phyloP scores from a whole-genome alignment of 2,113 vertebrate genomes.

The Microcebus griseorufus region DNA sequence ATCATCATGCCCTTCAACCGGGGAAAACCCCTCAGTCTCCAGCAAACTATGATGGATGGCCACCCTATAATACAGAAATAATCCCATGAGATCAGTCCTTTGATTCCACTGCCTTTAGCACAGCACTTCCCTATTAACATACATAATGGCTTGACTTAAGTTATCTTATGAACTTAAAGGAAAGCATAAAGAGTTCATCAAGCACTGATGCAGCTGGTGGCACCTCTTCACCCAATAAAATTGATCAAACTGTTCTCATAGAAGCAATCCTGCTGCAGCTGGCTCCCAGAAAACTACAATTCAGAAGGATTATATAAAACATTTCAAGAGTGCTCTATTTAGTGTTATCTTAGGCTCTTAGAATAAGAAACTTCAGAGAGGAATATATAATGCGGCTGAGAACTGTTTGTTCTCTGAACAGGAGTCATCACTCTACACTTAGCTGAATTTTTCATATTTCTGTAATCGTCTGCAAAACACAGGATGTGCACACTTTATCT shows the following conservation, averaged over 20 bases:
- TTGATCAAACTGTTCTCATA: neutral
- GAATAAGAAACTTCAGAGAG: neutral
- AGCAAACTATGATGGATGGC: neutral
- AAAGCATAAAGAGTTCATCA: neutral
- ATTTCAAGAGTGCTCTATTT: neutral
- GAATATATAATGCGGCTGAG: neutral
- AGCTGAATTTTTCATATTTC: slow-evolving; percentile 39
- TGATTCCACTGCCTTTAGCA: neutral
- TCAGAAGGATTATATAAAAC: neutral
- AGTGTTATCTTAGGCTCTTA: slow-evolving; percentile 9
- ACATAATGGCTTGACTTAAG: neutral
- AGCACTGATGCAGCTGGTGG: neutral
- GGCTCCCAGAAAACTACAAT: slow-evolving; percentile 1
- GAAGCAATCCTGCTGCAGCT: neutral
- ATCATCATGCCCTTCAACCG: neutral
- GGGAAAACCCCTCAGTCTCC: neutral
- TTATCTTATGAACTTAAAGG: neutral
- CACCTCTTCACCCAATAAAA: neutral
- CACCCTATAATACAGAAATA: neutral
- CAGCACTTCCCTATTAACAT: neutral
- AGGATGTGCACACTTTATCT: slow-evolving; percentile 24
- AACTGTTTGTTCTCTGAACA: slow-evolving; percentile 38
- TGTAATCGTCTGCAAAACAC: slow-evolving; percentile 20
- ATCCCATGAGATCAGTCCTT: neutral
- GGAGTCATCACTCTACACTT: slow-evolving; percentile 39